Percentiles rank a stretch among this genome's conserved stretches.
These are phyloP conservation scores for Sclerurus mexicanus DNA, from an alignment of 2,113 vertebrate species.

Conservation along the genomic window DNA sequence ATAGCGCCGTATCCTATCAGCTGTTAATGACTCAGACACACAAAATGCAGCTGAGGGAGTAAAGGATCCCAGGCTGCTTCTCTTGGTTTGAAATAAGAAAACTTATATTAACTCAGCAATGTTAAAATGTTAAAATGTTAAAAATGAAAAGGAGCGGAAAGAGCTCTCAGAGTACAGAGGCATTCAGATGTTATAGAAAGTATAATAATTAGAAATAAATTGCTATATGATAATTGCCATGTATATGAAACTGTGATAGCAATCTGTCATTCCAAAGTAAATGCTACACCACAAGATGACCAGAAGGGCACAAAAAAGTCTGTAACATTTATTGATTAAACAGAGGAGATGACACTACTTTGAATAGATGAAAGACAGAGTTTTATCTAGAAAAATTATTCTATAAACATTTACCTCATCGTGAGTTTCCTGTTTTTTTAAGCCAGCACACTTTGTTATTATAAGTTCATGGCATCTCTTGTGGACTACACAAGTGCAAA, in stretches of 20 bases:
- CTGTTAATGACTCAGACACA: background rate
- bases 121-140: background rate
- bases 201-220: background rate
- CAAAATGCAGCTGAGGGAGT: background rate
- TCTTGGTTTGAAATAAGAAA: background rate
- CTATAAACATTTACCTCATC: slow-evolving; percentile 87
- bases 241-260: background rate
- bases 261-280: background rate
- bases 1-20: background rate
- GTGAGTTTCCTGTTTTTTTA: slow-evolving; percentile 95
- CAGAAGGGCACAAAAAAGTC: background rate
- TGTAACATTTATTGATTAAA: background rate
- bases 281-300: background rate
- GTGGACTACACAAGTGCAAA: slow-evolving; percentile 98
- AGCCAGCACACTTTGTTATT: slow-evolving; percentile 96
- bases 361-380: background rate
- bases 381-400: background rate
- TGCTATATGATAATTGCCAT: background rate
- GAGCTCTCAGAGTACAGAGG: background rate
- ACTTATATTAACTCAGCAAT: background rate
- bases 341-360: background rate
- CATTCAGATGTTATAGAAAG: background rate
- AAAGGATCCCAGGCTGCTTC: background rate
- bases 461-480: slow-evolving; percentile 98
- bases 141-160: background rate